phyloP scores from a whole-genome alignment of 2,797 vertebrate species.

The Myioborus melanocephalus region DNA sequence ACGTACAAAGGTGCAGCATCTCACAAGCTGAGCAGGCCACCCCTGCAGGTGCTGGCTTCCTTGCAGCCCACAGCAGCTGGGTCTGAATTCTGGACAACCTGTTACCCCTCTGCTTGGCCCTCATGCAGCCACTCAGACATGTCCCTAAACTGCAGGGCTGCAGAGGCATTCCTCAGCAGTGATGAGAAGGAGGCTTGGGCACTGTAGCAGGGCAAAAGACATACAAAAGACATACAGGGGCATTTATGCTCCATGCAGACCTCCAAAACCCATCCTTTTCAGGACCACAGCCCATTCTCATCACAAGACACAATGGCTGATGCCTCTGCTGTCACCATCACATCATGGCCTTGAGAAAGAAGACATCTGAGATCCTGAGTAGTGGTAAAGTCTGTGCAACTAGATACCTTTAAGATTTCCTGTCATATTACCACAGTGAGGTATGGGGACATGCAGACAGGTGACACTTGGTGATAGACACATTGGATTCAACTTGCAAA shows the following conservation, averaged over 20 bases:
- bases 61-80: background rate
- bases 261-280: background rate
- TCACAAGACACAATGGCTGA: background rate
- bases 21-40: background rate
- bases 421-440: background rate
- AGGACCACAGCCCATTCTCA: background rate
- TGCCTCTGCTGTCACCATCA: background rate
- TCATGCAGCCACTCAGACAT: rapidly evolving
- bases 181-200: background rate
- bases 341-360: background rate
- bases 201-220: background rate
- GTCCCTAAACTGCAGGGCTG: background rate
- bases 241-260: background rate
- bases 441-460: background rate
- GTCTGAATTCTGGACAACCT: background rate
- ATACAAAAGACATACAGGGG: background rate
- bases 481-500: background rate
- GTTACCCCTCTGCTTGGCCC: background rate
- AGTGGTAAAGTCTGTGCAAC: background rate
- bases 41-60: background rate
- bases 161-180: background rate
- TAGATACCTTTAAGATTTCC: background rate
- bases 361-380: background rate
- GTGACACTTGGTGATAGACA: background rate
- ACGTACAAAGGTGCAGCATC: background rate